Evolutionary conservation across 2,888 invertebrate species (phyloP).

Genomic region (Halictus quadricinctus): DNA sequence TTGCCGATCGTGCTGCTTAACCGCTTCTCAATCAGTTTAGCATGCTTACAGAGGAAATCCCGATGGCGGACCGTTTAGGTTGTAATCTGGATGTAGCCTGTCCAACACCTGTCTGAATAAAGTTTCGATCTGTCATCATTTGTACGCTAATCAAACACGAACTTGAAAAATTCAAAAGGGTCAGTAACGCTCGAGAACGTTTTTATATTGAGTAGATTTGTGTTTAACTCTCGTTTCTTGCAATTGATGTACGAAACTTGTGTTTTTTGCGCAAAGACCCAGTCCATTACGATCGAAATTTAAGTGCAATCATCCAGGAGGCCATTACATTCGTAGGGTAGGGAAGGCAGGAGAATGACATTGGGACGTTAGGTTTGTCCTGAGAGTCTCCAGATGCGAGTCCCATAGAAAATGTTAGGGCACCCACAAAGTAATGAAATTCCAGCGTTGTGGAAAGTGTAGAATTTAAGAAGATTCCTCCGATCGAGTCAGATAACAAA

Average conservation of each 20-base stretch:
- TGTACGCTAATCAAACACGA: neutral
- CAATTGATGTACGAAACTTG: neutral
- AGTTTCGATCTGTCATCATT: neutral
- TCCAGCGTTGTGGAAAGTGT: neutral
- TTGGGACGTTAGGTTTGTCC: neutral
- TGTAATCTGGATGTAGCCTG: neutral
- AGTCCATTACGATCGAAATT: neutral
- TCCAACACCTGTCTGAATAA: neutral
- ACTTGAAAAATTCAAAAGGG: neutral
- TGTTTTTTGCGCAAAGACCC: neutral
- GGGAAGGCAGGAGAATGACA: neutral
- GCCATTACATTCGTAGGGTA: neutral
- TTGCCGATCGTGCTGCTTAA: neutral
- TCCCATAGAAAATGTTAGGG: neutral
- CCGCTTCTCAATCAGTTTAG: slow-evolving; percentile 2
- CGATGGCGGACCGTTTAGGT: neutral
- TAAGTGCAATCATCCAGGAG: neutral
- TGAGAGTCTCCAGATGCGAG: neutral
- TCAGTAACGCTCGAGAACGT: no score
- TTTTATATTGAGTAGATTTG: no score
- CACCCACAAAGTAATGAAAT: neutral
- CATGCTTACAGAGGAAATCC: neutral
- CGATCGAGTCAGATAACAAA: no score
- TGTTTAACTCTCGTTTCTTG: neutral
- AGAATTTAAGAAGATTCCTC: neutral